A percentile compares a stretch with the other conserved stretches of the same genome.
Conservation (phyloP, 2,888 invertebrate species). For the Drosophila yooni region DNA sequence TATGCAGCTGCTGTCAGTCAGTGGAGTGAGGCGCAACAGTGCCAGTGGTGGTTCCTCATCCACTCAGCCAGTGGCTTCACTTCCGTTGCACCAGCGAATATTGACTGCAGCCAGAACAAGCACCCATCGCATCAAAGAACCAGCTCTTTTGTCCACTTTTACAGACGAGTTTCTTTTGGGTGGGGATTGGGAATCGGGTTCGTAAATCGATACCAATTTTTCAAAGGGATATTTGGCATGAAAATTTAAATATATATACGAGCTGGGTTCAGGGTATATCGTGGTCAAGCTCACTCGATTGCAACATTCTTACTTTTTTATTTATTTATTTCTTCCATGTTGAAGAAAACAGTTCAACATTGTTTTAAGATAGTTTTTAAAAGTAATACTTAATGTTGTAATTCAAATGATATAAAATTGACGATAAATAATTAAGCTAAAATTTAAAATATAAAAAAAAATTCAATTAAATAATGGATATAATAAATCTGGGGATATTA, state of each 20-base stretch:
- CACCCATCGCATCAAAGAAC: conserved; percentile 2
- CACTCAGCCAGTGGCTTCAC: conserved; percentile 44
- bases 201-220: not conserved
- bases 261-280: not conserved
- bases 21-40: conserved; percentile 28
- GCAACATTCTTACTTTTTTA: not conserved
- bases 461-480: not conserved
- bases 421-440: not conserved
- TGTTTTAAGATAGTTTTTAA: not conserved
- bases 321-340: not conserved
- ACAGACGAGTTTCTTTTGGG: not conserved
- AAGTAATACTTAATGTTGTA: not conserved
- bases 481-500: no score
- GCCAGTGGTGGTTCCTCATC: conserved; percentile 27
- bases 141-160: not conserved
- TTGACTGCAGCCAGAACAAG: conserved; percentile 9
- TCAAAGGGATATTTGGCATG: no score
- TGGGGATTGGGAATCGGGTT: not conserved
- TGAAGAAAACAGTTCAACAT: not conserved
- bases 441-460: no score
- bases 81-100: conserved; percentile 41
- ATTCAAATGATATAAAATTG: not conserved
- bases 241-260: no score
- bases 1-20: conserved; percentile 63
- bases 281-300: not conserved